Percentiles rank a stretch among this genome's conserved stretches.
These are phyloP conservation scores for Hedychridium roseum DNA, from an alignment of 2,888 invertebrate genomes.

Conservation along the genomic window DNA sequence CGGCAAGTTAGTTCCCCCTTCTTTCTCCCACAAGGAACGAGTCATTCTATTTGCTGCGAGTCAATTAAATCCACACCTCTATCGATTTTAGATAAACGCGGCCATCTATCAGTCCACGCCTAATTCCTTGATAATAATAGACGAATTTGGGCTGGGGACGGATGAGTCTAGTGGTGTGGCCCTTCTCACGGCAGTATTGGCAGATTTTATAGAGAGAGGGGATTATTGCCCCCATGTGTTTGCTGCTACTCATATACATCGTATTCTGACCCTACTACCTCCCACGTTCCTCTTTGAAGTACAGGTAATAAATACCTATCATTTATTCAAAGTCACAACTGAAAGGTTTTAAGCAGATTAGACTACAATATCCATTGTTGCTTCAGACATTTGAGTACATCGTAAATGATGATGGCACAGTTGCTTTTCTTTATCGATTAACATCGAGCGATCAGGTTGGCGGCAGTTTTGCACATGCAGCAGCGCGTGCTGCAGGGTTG, in stretches of 20 bases:
- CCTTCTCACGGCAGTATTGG: conserved; percentile 74
- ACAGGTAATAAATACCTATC: conserved; percentile 63
- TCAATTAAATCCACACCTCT: neutral
- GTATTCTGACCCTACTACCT: conserved; percentile 70
- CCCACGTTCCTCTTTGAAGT: conserved; percentile 66
- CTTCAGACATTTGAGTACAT: conserved; percentile 71
- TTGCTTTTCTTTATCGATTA: conserved; percentile 75
- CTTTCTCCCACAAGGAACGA: neutral
- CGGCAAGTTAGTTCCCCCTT: conserved; percentile 72
- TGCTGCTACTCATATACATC: conserved; percentile 80
- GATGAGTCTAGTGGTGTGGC: conserved; percentile 78
- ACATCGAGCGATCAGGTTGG: conserved; percentile 68
- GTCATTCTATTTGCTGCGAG: neutral
- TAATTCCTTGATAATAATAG: conserved; percentile 80
- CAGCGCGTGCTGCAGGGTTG: conserved; percentile 71
- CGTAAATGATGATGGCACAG: conserved; percentile 65
- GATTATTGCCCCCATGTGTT: conserved; percentile 76
- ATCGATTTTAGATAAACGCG: conserved; percentile 71
- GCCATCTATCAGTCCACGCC: conserved; percentile 73
- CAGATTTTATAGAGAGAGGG: conserved; percentile 71
- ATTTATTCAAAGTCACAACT: neutral
- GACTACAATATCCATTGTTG: neutral
- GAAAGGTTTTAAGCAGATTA: neutral
- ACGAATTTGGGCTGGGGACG: conserved; percentile 92
- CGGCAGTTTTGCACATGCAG: conserved; percentile 74